These are phyloP conservation scores for Myiozetetes cayanensis DNA, from an alignment of 2,113 vertebrate genomes.

Conservation along the genomic window DNA sequence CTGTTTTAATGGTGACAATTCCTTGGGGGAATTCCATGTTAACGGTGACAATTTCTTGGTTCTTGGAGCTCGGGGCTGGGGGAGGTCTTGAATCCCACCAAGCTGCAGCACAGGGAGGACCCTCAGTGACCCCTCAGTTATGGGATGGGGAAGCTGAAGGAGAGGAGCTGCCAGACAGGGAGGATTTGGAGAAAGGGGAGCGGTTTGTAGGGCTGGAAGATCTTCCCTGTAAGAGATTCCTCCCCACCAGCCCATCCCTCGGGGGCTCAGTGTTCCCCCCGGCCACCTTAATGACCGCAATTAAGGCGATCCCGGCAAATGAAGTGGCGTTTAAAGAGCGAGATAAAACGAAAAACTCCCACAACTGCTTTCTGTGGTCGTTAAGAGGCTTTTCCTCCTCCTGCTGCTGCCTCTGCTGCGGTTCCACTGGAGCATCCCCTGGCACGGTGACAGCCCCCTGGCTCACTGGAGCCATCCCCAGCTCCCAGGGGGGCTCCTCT, in stretches of 20 bases:
- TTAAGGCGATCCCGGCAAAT: neutral
- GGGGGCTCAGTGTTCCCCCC: neutral
- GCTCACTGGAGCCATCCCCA: neutral
- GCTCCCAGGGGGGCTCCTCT: accelerated
- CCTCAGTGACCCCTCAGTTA: accelerated
- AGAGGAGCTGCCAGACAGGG: accelerated
- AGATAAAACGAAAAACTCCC: neutral
- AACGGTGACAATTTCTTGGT: no score
- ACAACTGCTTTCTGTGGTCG: neutral
- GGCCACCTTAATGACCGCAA: neutral
- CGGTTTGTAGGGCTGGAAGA: neutral
- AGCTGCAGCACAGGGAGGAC: accelerated
- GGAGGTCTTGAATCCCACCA: accelerated
- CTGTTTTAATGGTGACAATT: no score
- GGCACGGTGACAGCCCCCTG: neutral
- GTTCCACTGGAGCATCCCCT: neutral
- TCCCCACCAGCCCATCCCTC: neutral
- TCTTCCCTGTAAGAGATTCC: neutral
- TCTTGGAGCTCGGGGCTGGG: no score
- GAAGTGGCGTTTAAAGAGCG: neutral
- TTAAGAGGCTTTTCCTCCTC: neutral
- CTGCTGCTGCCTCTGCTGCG: neutral
- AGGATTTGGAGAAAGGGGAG: neutral
- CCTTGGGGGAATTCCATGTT: neutral
- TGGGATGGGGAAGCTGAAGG: neutral